These are phyloP conservation scores for Denticeps clupeoides DNA, from an alignment of 2,797 vertebrate genomes.

Conservation along the genomic window DNA sequence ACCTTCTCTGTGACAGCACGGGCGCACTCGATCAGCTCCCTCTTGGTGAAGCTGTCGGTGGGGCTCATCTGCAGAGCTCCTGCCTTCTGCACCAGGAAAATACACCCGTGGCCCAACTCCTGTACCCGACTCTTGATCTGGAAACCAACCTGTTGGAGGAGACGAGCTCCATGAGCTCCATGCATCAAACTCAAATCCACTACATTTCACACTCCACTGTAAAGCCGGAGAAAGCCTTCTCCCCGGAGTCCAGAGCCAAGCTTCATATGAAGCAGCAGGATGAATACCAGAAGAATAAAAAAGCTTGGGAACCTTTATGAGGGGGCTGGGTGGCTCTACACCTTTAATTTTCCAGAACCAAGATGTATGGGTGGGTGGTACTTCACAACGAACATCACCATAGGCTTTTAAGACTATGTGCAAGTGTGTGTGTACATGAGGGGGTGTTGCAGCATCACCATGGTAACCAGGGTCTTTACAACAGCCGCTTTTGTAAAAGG, in stretches of 20 bases:
- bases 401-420: conserved; percentile 47
- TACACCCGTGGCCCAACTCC: conserved; percentile 93
- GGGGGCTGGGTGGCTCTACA: conserved; percentile 42
- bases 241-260: no score
- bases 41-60: conserved; percentile 85
- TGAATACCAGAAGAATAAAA: no score
- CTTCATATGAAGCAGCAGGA: no score
- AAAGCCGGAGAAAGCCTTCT: no score
- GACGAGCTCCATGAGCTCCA: no score
- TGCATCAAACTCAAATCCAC: no score
- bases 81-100: conserved; percentile 96
- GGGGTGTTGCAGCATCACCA: conserved; percentile 42
- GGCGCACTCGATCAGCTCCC: conserved; percentile 91
- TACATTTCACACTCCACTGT: no score
- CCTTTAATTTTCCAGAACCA: conserved; percentile 53
- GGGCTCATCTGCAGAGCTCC: conserved; percentile 90
- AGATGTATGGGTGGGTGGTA: conserved; percentile 56
- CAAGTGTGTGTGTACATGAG: neutral
- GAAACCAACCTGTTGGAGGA: conserved; percentile 68
- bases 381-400: conserved; percentile 55
- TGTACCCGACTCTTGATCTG: conserved; percentile 90
- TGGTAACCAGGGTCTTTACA: conserved; percentile 51
- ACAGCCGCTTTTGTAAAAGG: conserved; percentile 44
- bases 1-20: conserved; percentile 94
- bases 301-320: conserved; percentile 27